phyloP scores from a whole-genome alignment of 2,113 vertebrate genomes.

The Rhynchomys soricoides region DNA sequence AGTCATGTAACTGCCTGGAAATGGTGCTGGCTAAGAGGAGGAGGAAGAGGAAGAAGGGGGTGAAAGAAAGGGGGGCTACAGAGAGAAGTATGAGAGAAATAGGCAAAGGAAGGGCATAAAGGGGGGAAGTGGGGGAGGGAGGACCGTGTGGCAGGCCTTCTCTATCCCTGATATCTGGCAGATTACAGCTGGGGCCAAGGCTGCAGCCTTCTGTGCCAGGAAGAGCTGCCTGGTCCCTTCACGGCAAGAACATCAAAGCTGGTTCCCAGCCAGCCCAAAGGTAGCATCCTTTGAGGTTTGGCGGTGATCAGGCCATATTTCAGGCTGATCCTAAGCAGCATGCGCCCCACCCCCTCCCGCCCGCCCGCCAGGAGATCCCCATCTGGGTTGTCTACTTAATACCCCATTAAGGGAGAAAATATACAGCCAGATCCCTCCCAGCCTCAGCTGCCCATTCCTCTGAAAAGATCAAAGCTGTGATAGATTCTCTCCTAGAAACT shows the following conservation, averaged over 20 bases:
- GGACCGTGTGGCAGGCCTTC: neutral
- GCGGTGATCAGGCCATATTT: slow-evolving; percentile 68
- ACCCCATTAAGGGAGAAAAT: slow-evolving; percentile 77
- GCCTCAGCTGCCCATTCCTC: slow-evolving; percentile 54
- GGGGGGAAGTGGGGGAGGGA: neutral
- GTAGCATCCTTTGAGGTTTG: slow-evolving; percentile 74
- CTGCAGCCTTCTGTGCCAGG: neutral
- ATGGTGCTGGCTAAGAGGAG: neutral
- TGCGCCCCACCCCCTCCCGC: slow-evolving; percentile 59
- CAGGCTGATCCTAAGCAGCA: slow-evolving; percentile 74
- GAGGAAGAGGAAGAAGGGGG: no score
- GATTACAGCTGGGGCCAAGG: slow-evolving; percentile 22
- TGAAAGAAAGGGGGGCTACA: neutral
- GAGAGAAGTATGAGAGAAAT: no score
- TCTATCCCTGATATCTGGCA: slow-evolving; percentile 14
- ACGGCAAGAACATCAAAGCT: slow-evolving; percentile 61
- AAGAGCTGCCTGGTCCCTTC: neutral
- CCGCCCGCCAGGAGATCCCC: slow-evolving; percentile 63
- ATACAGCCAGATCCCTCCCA: slow-evolving; percentile 56
- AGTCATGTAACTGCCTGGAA: neutral
- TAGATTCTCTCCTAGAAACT: slow-evolving; percentile 43
- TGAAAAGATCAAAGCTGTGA: slow-evolving; percentile 71
- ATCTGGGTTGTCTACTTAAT: slow-evolving; percentile 79
- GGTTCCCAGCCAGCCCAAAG: slow-evolving; percentile 60
- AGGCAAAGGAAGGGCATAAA: neutral